These are phyloP conservation scores for Aegotheles bennettii DNA, from an alignment of 2,113 vertebrate species.

Conservation along the genomic window DNA sequence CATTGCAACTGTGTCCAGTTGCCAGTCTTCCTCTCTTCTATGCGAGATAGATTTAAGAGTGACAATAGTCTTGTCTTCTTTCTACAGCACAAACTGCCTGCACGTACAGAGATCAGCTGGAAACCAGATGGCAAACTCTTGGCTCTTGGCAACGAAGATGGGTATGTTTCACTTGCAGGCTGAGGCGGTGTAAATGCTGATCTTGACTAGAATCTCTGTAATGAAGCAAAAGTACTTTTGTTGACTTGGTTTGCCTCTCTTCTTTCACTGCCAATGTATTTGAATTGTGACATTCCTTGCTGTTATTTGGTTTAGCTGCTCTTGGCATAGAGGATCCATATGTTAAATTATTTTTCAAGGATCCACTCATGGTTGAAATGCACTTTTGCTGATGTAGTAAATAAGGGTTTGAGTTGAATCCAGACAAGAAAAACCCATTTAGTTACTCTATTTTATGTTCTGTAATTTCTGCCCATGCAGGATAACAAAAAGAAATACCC, in stretches of 20 bases:
- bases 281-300: background rate
- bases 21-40: background rate
- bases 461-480: background rate
- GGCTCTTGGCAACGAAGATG: slow-evolving; percentile 96
- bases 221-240: background rate
- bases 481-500: background rate
- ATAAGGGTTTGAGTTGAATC: background rate
- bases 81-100: slow-evolving; percentile 89
- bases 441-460: background rate
- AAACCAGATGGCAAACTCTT: slow-evolving; percentile 88
- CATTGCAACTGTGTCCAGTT: background rate
- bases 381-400: background rate
- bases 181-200: background rate
- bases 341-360: background rate
- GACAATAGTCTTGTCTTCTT: background rate
- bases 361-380: background rate
- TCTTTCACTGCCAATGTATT: background rate
- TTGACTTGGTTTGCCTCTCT: background rate
- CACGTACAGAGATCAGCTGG: slow-evolving; percentile 93
- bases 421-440: background rate
- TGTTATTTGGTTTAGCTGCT: background rate
- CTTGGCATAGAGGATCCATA: background rate
- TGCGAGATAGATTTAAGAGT: background rate
- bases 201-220: background rate
- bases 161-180: slow-evolving; percentile 75